A percentile compares a stretch with the other conserved stretches of the same genome.
Evolutionary conservation across 37 sponge, comb jelly and placozoan species (phyloP).

Genomic region (Bolinopsis microptera): DNA sequence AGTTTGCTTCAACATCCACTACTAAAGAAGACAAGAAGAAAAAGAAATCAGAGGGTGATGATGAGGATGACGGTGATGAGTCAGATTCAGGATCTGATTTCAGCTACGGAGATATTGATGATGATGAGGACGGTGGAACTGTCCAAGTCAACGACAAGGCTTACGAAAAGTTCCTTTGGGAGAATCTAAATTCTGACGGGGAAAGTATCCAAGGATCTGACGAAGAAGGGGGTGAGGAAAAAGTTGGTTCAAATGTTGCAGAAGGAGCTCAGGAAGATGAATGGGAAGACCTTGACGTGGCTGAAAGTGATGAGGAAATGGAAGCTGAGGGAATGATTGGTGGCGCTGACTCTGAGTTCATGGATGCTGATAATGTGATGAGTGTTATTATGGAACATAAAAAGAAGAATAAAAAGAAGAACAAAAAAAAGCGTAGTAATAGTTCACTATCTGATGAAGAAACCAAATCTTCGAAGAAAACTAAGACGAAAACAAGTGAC

Average conservation of each 20-base stretch:
- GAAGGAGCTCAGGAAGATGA: background rate
- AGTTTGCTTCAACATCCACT: background rate
- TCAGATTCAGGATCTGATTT: constrained; percentile 29
- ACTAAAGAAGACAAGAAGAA: background rate
- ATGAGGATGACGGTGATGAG: background rate
- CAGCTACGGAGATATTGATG: constrained; percentile 44
- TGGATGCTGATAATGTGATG: constrained; percentile 42
- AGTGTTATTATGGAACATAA: background rate
- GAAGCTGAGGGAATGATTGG: background rate
- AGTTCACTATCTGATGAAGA: background rate
- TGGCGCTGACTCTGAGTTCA: background rate
- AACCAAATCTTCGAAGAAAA: background rate
- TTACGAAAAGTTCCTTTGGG: constrained; percentile 64
- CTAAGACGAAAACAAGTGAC: background rate
- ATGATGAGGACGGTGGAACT: background rate
- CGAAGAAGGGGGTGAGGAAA: background rate
- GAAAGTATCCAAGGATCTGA: constrained; percentile 28
- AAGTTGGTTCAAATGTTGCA: background rate
- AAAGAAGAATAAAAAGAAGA: background rate
- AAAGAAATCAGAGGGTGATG: background rate
- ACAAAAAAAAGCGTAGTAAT: background rate
- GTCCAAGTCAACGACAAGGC: background rate
- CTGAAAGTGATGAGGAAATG: constrained; percentile 8
- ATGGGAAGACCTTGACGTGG: background rate
- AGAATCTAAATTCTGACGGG: constrained; percentile 53